Conservation (phyloP, 64 coral and sea anemone genomes). For the Montipora sp. region DNA sequence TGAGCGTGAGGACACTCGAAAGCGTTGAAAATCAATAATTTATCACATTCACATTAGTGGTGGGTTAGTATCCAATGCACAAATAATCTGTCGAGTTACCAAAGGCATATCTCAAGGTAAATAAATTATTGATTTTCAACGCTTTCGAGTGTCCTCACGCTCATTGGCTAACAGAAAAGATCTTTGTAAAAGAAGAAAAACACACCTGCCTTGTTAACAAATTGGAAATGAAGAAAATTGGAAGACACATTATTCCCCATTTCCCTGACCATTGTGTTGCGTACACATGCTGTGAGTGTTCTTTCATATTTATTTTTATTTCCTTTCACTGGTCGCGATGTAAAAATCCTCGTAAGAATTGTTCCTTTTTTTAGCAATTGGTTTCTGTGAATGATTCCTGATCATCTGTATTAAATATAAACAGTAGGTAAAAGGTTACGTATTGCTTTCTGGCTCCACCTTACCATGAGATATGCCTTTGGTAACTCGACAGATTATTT, state of each 20-base stretch:
- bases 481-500: neutral
- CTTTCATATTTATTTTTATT: too few relatives aligned
- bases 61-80: neutral
- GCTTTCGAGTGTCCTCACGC: neutral
- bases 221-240: neutral
- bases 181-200: neutral
- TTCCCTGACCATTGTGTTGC: too few relatives aligned
- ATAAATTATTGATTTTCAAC: too few relatives aligned
- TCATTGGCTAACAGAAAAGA: neutral
- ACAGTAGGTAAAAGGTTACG: too few relatives aligned
- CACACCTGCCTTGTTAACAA: neutral
- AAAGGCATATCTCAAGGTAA: neutral
- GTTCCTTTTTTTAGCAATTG: too few relatives aligned
- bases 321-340: too few relatives aligned
- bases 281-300: too few relatives aligned
- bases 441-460: neutral
- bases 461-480: neutral
- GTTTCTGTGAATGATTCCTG: too few relatives aligned
- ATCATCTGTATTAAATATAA: too few relatives aligned
- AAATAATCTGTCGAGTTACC: neutral
- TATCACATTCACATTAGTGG: too few relatives aligned
- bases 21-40: neutral
- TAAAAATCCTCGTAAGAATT: too few relatives aligned
- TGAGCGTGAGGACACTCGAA: neutral
- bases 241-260: neutral